Evolutionary conservation across 1,140 invertebrate species (phyloP).

Genomic region (Caenorhabditis inopinata): DNA sequence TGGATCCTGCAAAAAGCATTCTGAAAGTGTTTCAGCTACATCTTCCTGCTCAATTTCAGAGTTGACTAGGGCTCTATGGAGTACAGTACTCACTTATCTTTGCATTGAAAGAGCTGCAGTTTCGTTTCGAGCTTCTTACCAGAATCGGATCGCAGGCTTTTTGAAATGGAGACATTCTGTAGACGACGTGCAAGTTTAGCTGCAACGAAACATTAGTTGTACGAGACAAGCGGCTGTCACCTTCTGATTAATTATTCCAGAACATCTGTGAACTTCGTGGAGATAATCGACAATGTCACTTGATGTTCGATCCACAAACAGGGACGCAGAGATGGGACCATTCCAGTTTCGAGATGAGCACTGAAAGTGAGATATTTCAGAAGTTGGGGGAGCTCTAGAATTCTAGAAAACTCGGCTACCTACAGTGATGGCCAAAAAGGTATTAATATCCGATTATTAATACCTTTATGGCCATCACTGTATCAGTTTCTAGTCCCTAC

Average conservation of each 20-base stretch:
- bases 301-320: conserved; percentile 31
- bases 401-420: no score
- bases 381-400: no score
- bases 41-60: no score
- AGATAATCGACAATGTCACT: conserved; percentile 13
- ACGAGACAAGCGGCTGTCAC: not conserved
- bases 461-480: no score
- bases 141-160: conserved; percentile 8
- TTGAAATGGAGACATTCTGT: conserved; percentile 6
- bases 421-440: no score
- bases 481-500: no score
- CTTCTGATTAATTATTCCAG: conserved; percentile 13
- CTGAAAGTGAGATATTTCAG: not conserved
- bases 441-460: no score
- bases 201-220: not conserved
- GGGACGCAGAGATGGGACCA: conserved; percentile 31
- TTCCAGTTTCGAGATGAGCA: conserved; percentile 33
- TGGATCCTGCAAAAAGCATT: not conserved
- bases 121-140: not conserved
- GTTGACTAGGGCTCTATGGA: no score
- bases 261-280: conserved; percentile 21
- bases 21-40: not conserved
- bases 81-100: conserved; percentile 12
- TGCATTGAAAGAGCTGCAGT: not conserved
- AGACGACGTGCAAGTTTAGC: conserved; percentile 26